Conservation (phyloP, 2,797 vertebrate genomes). For the Halcyon smyrnensis region DNA sequence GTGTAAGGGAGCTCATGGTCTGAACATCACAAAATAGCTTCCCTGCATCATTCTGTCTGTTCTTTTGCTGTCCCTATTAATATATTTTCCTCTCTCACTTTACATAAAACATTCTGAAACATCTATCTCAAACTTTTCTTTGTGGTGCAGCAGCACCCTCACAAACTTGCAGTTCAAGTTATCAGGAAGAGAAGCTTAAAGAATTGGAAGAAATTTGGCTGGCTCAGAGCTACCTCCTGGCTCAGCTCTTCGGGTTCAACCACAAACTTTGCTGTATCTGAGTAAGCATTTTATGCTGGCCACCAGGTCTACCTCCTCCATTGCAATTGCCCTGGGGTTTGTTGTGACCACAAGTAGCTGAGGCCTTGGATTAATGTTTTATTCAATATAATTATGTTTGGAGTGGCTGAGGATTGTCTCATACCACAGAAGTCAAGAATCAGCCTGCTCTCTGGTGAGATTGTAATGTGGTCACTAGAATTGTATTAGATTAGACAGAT, state of each 20-base stretch:
- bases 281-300: neutral
- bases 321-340: neutral
- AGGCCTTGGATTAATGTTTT: conserved; percentile 15
- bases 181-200: neutral
- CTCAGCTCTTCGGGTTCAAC: neutral
- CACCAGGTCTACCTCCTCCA: neutral
- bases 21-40: neutral
- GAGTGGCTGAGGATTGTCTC: neutral
- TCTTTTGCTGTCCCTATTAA: neutral
- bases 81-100: neutral
- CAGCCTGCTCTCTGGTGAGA: neutral
- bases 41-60: neutral
- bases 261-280: neutral
- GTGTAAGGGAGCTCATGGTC: neutral
- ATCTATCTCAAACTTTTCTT: neutral
- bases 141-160: neutral
- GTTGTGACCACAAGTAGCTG: conserved; percentile 9
- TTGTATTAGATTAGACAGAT: conserved; percentile 33
- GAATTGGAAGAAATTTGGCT: neutral
- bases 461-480: conserved; percentile 2
- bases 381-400: neutral
- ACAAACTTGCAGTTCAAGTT: neutral
- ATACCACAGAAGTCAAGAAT: conserved; percentile 28
- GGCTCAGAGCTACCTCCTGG: neutral
- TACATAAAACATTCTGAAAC: neutral